These are phyloP conservation scores for Theocolax elegans DNA, from an alignment of 1,140 invertebrate genomes.

Conservation along the genomic window DNA sequence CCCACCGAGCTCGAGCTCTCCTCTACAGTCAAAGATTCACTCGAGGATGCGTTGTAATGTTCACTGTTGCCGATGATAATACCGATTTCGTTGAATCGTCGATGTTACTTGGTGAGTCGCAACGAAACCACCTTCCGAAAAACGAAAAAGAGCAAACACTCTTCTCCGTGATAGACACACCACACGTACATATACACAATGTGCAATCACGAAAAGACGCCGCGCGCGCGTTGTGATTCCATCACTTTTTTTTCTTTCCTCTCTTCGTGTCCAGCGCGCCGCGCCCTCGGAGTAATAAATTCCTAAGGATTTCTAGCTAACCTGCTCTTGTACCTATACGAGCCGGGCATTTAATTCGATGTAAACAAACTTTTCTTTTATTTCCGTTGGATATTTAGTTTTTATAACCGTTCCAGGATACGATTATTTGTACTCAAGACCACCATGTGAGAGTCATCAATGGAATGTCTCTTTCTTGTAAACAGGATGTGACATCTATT, in stretches of 20 bases:
- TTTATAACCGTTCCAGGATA: too few species aligned
- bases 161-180: too few species aligned
- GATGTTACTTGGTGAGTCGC: constrained; percentile 45
- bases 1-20: too few species aligned
- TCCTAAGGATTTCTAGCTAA: background rate
- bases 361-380: too few species aligned
- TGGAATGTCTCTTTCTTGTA: constrained; percentile 8
- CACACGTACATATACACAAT: too few species aligned
- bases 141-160: too few species aligned
- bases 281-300: background rate
- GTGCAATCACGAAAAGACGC: constrained; percentile 1
- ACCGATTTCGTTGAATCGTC: constrained; percentile 24
- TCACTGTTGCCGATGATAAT: constrained; percentile 48
- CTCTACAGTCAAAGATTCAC: too few species aligned
- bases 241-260: background rate
- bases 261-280: background rate
- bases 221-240: background rate
- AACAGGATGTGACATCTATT: constrained; percentile 42
- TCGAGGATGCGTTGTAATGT: constrained; percentile 48
- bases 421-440: too few species aligned
- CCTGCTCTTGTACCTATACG: background rate
- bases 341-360: too few species aligned
- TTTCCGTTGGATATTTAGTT: too few species aligned
- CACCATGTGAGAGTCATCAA: background rate
- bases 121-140: background rate